Base-by-base conservation (phyloP, 2,797 vertebrate genomes). In the Melanogrammus aeglefinus region DNA sequence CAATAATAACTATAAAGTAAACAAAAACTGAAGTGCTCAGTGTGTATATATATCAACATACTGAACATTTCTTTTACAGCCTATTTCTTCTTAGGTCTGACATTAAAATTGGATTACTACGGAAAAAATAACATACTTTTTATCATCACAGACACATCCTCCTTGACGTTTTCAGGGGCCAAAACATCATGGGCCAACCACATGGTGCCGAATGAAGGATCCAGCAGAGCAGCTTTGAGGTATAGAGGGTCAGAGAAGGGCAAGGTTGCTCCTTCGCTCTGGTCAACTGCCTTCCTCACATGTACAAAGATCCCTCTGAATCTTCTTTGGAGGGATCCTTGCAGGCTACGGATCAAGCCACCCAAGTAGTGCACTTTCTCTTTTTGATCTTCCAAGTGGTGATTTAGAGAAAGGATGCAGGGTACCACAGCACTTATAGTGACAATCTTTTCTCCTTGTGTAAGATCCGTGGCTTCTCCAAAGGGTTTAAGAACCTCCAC, bases 161-260 rank as follows among this genome's bases (percentile, higher is more conserved):
- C 36, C 47, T 80, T 80, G 14, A 73, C 3, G 63, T 80, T 29
- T 14, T 76, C 71, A 18, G 38, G 29, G 71, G 35, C 70, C 31
- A 80, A 47, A 51, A 80, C 79, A 73, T 80, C 79, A 66, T 80
- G 75, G 14, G 44, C 29, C 47, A 76, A 63, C 75, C 75, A 76
- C 75, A 78, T 78, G n/a, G 8, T 75, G 66, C 69, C 51, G 47
- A 81, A 78, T 24, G 73, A 66, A 38, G 80, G 73, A 44, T 78
- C 80, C 76, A 76, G 39, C 14, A 78, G 44, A 73, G 77, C 80
- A 57, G 80, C 69, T 76, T 63, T 78, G 10, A 82, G 29, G 75
- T 79, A 82, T 4, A 79, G 35, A 41, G 77, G 77, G 74, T 79
- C 77, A 39, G 77, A 29, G 21, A 82, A 76, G n/a, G 80, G 77